phyloP scores from a whole-genome alignment of 2,113 vertebrate genomes.

The Aphyosemion australe region DNA sequence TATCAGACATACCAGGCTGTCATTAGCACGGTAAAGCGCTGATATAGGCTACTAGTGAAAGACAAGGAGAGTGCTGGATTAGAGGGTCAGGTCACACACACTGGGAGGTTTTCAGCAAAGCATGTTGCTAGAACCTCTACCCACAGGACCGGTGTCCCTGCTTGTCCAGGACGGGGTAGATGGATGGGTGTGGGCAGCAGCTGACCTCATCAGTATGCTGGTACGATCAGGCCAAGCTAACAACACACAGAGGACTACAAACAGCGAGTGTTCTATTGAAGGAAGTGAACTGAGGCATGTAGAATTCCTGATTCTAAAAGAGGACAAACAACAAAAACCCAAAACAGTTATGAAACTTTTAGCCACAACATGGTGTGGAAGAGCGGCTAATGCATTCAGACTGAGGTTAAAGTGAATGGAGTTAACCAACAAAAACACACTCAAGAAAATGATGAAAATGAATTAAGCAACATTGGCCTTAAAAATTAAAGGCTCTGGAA shows the following conservation, averaged over 20 bases:
- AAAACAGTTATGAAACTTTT: background rate
- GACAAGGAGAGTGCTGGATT: slow-evolving; percentile 28
- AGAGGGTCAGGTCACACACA: slow-evolving; percentile 24
- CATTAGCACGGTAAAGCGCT: slow-evolving; percentile 50
- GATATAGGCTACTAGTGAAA: slow-evolving; percentile 28
- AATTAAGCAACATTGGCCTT: background rate
- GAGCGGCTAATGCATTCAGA: background rate
- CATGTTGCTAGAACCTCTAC: background rate
- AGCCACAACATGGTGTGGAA: background rate
- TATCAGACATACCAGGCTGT: slow-evolving; percentile 64
- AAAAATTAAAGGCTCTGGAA: no score
- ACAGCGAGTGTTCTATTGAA: slow-evolving; percentile 28
- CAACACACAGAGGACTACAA: slow-evolving; percentile 43
- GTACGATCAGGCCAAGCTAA: slow-evolving; percentile 21
- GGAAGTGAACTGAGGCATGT: background rate
- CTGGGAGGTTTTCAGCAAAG: slow-evolving; percentile 15
- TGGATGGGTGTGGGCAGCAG: slow-evolving; percentile 31
- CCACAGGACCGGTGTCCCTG: background rate
- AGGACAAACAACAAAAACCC: slow-evolving; percentile 2
- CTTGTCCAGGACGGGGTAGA: slow-evolving; percentile 17
- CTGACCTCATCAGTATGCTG: slow-evolving; percentile 62
- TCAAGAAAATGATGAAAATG: background rate
- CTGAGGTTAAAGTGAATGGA: background rate
- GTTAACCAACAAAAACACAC: background rate
- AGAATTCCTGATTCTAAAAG: slow-evolving; percentile 3